Evolutionary conservation across 2,113 vertebrate species (phyloP).

Genomic region (Pycnonotus jocosus): DNA sequence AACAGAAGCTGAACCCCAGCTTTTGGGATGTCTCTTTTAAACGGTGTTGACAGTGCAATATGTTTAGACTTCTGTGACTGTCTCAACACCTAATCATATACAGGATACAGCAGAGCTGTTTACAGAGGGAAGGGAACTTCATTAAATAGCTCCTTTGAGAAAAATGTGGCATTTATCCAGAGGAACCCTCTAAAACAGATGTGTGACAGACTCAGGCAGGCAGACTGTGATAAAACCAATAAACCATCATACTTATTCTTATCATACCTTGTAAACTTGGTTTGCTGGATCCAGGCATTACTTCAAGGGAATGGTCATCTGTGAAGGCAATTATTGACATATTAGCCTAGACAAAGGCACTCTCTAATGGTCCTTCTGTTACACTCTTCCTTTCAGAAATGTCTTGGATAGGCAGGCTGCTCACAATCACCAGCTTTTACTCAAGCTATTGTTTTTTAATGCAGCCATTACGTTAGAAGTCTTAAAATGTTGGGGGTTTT

Average conservation of each 20-base stretch:
- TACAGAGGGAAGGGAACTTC: neutral
- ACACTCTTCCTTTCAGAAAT: neutral
- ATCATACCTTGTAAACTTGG: slow-evolving; percentile 94
- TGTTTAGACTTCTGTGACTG: neutral
- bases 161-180: neutral
- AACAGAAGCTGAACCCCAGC: neutral
- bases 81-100: neutral
- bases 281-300: slow-evolving; percentile 82
- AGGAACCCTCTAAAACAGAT: neutral
- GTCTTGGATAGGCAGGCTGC: neutral
- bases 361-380: neutral
- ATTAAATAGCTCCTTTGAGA: neutral
- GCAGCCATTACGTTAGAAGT: neutral
- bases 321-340: slow-evolving; percentile 51
- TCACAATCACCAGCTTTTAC: neutral
- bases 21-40: neutral
- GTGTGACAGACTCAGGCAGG: neutral
- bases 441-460: neutral
- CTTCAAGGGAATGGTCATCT: slow-evolving; percentile 79
- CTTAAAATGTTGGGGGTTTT: neutral
- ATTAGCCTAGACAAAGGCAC: slow-evolving; percentile 30
- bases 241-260: neutral
- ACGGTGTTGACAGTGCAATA: neutral
- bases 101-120: neutral
- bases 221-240: neutral